These are phyloP conservation scores for Fopius arisanus DNA, from an alignment of 1,140 invertebrate species.

Conservation along the genomic window DNA sequence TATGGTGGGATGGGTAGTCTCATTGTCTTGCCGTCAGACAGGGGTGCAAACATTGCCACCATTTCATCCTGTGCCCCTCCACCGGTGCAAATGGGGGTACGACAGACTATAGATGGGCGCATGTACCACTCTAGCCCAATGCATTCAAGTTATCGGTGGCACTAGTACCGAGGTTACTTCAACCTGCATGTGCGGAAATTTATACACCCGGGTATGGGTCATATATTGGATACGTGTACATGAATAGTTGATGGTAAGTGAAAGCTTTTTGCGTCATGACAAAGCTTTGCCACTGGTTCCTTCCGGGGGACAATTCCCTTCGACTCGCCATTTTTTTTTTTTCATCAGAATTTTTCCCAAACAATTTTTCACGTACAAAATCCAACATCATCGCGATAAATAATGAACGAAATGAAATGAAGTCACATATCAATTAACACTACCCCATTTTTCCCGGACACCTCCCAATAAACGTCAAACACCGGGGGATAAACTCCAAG, in stretches of 20 bases:
- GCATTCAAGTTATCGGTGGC: conserved; percentile 2
- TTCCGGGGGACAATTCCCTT: not conserved
- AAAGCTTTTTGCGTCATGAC: not conserved
- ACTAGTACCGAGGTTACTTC: not conserved
- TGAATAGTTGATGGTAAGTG: conserved; percentile 11
- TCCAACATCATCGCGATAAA: too few species aligned
- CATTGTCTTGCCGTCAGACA: conserved; percentile 60
- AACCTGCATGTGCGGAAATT: not conserved
- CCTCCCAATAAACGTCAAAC: too few species aligned
- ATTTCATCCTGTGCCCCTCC: conserved; percentile 39
- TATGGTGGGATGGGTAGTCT: conserved; percentile 52
- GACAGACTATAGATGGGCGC: not conserved
- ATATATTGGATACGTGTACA: conserved; percentile 4
- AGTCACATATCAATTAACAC: too few species aligned
- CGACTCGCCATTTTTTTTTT: not conserved
- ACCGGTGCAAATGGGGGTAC: conserved; percentile 41
- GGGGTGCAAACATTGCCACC: conserved; percentile 62
- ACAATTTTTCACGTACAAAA: too few species aligned
- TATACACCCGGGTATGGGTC: not conserved
- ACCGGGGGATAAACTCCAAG: too few species aligned
- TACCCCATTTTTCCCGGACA: too few species aligned
- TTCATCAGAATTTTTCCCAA: too few species aligned
- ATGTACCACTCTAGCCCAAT: not conserved
- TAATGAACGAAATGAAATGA: too few species aligned
- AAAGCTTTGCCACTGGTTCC: not conserved